A percentile compares a stretch with the other conserved stretches of the same genome.
Evolutionary conservation across 1,140 invertebrate species (phyloP).

Genomic region (Laodelphax striatellus): DNA sequence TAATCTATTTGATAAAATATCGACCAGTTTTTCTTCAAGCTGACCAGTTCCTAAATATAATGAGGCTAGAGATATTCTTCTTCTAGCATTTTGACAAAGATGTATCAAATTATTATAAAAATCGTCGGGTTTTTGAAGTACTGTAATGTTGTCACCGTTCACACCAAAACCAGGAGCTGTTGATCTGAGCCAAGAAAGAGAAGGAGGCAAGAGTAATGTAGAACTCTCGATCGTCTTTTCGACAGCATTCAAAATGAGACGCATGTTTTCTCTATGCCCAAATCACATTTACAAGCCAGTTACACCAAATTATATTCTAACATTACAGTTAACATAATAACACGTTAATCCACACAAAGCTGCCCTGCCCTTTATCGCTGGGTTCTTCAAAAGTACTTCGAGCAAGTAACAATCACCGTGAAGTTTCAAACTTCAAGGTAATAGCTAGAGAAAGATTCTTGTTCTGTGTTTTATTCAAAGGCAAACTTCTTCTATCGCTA

Average conservation of each 20-base stretch:
- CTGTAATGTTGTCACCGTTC: conserved; percentile 42
- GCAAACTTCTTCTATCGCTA: too few relatives aligned
- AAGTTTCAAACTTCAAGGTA: too few relatives aligned
- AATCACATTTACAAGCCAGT: too few relatives aligned
- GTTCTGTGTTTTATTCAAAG: too few relatives aligned
- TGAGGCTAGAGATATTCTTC: conserved; percentile 78
- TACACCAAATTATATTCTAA: too few relatives aligned
- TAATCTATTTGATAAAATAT: conserved; percentile 28
- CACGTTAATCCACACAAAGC: too few relatives aligned
- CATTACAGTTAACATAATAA: too few relatives aligned
- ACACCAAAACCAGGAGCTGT: conserved; percentile 59
- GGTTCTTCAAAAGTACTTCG: too few relatives aligned
- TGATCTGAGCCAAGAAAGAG: conserved; percentile 46
- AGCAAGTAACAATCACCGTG: too few relatives aligned
- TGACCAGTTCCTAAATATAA: conserved; percentile 86
- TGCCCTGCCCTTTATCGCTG: too few relatives aligned
- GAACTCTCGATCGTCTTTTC: conserved; percentile 6
- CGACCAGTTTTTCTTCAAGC: conserved; percentile 68
- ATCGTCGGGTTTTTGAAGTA: conserved; percentile 58
- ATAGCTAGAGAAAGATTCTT: too few relatives aligned
- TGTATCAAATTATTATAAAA: conserved; percentile 66
- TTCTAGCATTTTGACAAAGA: conserved; percentile 53
- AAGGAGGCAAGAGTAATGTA: conserved; percentile 5
- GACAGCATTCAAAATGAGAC: background rate
- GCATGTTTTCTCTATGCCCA: background rate